Conservation (phyloP, 2,888 invertebrate species). For the Sisyra nigra region DNA sequence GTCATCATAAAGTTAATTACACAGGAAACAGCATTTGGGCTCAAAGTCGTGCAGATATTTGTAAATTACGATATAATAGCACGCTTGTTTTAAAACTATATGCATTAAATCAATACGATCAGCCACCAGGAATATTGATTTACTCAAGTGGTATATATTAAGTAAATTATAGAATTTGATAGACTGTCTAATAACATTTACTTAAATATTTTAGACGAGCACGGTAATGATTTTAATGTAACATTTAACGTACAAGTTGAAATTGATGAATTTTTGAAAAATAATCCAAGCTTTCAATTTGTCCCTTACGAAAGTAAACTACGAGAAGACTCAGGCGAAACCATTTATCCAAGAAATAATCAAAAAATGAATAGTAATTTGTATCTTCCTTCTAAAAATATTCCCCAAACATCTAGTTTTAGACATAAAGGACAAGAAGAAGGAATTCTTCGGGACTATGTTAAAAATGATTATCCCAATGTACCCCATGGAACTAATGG, state of each 20-base stretch:
- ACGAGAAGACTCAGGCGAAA: conserved; percentile 14
- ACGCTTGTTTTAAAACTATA: conserved; percentile 47
- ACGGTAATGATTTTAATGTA: conserved; percentile 20
- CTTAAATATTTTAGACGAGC: conserved; percentile 17
- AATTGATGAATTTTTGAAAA: conserved; percentile 20
- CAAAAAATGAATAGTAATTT: not conserved
- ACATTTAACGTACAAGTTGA: conserved; percentile 20
- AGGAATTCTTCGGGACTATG: conserved; percentile 20
- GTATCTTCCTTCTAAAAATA: conserved; percentile 12
- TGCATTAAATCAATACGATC: conserved; percentile 45
- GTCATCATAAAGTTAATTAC: conserved; percentile 6
- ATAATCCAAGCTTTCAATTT: conserved; percentile 18
- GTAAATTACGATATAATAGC: conserved; percentile 51
- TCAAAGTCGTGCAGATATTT: conserved; percentile 35
- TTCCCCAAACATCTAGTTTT: conserved; percentile 18
- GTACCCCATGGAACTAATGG: conserved; percentile 5
- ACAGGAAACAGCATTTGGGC: conserved; percentile 11
- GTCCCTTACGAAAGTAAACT: conserved; percentile 5
- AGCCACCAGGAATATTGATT: conserved; percentile 53
- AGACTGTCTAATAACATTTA: not conserved
- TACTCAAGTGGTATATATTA: conserved; percentile 46
- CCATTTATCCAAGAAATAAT: conserved; percentile 1
- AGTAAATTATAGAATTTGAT: not conserved
- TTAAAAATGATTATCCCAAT: conserved; percentile 8
- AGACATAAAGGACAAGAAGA: conserved; percentile 22